Percentiles rank a stretch among this genome's conserved stretches.
These are phyloP conservation scores for Enteromius treurensis DNA, from an alignment of 2,797 vertebrate genomes.

Conservation along the genomic window DNA sequence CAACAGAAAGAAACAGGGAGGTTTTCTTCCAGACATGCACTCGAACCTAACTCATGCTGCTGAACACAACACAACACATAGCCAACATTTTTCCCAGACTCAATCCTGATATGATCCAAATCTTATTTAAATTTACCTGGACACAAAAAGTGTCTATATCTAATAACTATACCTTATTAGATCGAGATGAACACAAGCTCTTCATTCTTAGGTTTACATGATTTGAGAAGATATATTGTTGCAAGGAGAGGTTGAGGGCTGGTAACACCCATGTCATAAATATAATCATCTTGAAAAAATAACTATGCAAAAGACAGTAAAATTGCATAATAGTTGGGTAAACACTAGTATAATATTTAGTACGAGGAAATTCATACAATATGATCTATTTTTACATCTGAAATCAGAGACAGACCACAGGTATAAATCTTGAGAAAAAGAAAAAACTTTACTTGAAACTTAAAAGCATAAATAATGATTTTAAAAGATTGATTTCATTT, in stretches of 20 bases:
- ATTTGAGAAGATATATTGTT: conserved; percentile 12
- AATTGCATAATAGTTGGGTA: background rate
- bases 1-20: conserved; percentile 52
- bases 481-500: conserved; percentile 82
- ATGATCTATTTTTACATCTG: background rate
- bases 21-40: conserved; percentile 22
- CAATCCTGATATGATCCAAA: background rate
- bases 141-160: background rate
- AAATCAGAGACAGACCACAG: conserved; percentile 50
- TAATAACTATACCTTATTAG: background rate
- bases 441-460: conserved; percentile 81
- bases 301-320: background rate
- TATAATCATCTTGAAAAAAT: background rate
- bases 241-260: conserved; percentile 40
- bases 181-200: conserved; percentile 38
- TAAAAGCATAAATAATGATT: conserved; percentile 86
- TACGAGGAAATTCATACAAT: conserved; percentile 4
- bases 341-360: conserved; percentile 7
- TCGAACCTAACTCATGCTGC: conserved; percentile 13
- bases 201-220: conserved; percentile 18
- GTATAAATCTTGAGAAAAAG: conserved; percentile 69
- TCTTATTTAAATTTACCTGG: background rate
- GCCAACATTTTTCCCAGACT: conserved; percentile 41
- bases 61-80: conserved; percentile 44
- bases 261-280: conserved; percentile 48